A percentile compares a stretch with the other conserved stretches of the same genome.
Conservation (phyloP, 1,140 invertebrate genomes). For the Hermetia illucens region DNA sequence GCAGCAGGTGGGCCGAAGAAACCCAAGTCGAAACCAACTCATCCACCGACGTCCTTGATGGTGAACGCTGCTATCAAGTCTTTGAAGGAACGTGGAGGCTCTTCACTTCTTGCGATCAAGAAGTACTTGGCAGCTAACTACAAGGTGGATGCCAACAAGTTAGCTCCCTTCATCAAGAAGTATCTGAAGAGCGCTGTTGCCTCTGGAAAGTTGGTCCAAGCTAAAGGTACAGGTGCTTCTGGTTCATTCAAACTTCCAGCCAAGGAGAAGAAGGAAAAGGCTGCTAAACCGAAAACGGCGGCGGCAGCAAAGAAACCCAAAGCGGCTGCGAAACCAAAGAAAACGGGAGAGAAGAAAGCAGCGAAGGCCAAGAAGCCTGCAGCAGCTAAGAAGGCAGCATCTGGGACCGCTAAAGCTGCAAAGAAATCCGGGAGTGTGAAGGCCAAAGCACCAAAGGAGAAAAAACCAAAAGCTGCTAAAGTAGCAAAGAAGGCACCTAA, state of each 20-base stretch:
- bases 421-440: no score
- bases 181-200: constrained; percentile 41
- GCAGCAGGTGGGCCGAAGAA: no score
- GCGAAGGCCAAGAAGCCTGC: constrained; percentile 9
- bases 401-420: constrained; percentile 7
- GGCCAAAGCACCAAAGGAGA: constrained; percentile 14
- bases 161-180: constrained; percentile 43
- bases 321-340: constrained; percentile 14
- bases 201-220: constrained; percentile 38
- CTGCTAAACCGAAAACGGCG: no score
- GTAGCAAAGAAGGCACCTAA: constrained; percentile 9
- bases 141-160: constrained; percentile 40
- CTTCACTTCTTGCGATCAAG: no score
- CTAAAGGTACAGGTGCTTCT: constrained; percentile 45
- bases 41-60: no score
- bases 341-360: no score
- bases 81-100: no score
- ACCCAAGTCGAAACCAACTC: no score
- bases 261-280: constrained; percentile 12
- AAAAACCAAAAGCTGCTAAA: constrained; percentile 14
- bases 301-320: no score
- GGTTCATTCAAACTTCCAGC: constrained; percentile 41
- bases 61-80: no score
- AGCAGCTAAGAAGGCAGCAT: constrained; percentile 5
- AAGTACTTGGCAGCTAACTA: no score